Conservation (phyloP, 1,140 invertebrate genomes). For the Cecropterus lyciades region DNA sequence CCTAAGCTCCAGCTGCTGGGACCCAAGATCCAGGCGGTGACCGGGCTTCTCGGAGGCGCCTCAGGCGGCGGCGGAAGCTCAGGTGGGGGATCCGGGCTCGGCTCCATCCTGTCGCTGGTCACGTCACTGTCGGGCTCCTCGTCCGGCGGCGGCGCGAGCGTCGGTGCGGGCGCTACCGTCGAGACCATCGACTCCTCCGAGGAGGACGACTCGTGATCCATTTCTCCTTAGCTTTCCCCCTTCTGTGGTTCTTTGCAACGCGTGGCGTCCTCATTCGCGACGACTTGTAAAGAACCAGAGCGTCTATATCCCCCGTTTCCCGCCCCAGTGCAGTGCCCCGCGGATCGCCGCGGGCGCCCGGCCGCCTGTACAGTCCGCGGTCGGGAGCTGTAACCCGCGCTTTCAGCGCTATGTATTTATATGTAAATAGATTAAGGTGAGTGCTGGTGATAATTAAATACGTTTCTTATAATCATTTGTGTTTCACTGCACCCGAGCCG, state of each 20-base stretch:
- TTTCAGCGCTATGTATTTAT: constrained; percentile 67
- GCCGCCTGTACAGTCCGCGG: constrained; percentile 60
- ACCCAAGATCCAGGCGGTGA: constrained; percentile 84
- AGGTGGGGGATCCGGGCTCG: constrained; percentile 66
- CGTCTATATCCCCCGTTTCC: not conserved
- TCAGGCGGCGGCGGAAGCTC: constrained; percentile 75
- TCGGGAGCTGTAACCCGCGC: constrained; percentile 30
- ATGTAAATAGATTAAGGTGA: constrained; percentile 81
- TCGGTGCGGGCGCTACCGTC: constrained; percentile 65
- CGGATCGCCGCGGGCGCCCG: no score
- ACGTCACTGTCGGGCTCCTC: constrained; percentile 77
- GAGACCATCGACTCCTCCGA: constrained; percentile 77
- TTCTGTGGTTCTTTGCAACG: constrained; percentile 11
- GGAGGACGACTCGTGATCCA: constrained; percentile 71
- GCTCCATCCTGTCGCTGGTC: constrained; percentile 70
- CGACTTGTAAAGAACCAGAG: not conserved
- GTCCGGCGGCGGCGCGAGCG: constrained; percentile 60
- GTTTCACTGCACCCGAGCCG: constrained; percentile 63
- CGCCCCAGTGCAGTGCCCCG: constrained; percentile 2
- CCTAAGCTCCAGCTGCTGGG: constrained; percentile 85
- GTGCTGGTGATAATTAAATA: constrained; percentile 75
- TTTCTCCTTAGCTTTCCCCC: constrained; percentile 21
- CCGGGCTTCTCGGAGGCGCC: constrained; percentile 84
- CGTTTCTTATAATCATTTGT: constrained; percentile 53
- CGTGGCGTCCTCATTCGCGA: not conserved